Evolutionary conservation across 2,797 vertebrate species (phyloP).

Genomic region (Tokudaia tokunoshimensis): DNA sequence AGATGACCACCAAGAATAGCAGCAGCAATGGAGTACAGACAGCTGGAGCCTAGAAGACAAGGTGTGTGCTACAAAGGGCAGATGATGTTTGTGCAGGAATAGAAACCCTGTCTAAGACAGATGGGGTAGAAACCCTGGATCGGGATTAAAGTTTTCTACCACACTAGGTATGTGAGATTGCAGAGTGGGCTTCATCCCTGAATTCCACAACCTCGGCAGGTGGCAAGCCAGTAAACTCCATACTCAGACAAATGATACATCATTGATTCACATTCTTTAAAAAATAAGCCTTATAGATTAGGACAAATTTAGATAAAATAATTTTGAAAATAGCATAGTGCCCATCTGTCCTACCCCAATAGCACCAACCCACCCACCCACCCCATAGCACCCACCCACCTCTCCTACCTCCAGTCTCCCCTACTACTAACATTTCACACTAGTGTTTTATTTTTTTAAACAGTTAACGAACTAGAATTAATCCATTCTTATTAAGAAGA

Average conservation of each 20-base stretch:
- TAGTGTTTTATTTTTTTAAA: constrained; percentile 11
- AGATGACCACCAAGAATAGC: no score
- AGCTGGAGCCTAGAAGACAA: no score
- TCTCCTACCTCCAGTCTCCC: background rate
- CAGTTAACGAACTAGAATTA: background rate
- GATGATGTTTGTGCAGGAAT: no score
- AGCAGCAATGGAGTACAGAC: no score
- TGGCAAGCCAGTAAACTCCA: background rate
- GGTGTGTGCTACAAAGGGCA: no score
- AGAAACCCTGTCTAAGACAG: no score
- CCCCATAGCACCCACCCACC: background rate
- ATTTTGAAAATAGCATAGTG: background rate
- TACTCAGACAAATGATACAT: background rate
- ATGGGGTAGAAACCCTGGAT: no score
- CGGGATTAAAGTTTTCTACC: no score
- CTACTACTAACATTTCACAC: background rate
- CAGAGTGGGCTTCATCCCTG: background rate
- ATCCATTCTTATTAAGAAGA: constrained; percentile 18
- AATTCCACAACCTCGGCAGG: background rate
- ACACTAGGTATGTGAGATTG: background rate
- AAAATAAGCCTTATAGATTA: constrained; percentile 46
- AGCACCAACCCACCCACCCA: background rate
- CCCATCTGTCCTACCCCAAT: background rate
- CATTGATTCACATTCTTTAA: background rate
- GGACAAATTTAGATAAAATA: constrained; percentile 23